phyloP scores from a whole-genome alignment of 1,140 invertebrate genomes.

The Drosophila saltans region DNA sequence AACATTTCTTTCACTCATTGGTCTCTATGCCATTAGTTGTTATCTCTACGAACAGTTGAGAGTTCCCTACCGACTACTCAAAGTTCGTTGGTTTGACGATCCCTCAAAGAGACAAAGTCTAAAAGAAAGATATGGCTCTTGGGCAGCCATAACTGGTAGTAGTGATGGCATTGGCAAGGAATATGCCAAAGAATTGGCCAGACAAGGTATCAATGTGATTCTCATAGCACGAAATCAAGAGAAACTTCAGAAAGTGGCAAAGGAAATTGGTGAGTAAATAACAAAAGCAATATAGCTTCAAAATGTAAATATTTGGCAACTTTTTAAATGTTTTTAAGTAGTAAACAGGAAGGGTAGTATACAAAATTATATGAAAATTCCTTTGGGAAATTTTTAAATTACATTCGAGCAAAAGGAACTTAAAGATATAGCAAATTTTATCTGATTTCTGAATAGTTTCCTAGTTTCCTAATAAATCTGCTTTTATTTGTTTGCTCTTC shows the following conservation, averaged over 20 bases:
- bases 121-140: constrained; percentile 54
- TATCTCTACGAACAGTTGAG: constrained; percentile 69
- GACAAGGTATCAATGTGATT: constrained; percentile 91
- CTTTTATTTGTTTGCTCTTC: no score
- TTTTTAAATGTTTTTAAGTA: no score
- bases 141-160: constrained; percentile 91
- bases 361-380: no score
- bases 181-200: constrained; percentile 93
- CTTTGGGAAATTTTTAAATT: no score
- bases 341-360: no score
- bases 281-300: no score
- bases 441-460: no score
- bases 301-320: no score
- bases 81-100: constrained; percentile 13
- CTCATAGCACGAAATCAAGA: constrained; percentile 91
- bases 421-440: no score
- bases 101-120: constrained; percentile 22
- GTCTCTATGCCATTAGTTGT: constrained; percentile 45
- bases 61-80: constrained; percentile 44
- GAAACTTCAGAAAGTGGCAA: constrained; percentile 88
- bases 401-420: no score
- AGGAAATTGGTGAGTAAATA: constrained; percentile 88
- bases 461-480: no score
- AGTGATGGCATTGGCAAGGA: constrained; percentile 97
- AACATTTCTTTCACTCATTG: constrained; percentile 45